Conservation (phyloP, 2,888 invertebrate species). For the Cryptus viduatorius region DNA sequence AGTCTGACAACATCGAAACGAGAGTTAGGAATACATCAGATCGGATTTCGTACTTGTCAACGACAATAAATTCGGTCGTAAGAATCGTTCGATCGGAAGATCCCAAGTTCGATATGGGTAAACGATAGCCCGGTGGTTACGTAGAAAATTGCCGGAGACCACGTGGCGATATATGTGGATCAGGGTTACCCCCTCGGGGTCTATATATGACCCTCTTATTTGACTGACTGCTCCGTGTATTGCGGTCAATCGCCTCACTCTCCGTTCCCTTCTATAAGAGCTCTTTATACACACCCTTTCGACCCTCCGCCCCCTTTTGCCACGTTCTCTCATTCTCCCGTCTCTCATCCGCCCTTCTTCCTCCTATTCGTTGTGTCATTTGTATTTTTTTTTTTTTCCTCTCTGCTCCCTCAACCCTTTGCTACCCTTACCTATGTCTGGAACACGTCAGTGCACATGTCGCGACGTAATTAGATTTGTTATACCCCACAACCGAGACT, state of each 20-base stretch:
- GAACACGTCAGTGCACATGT: constrained; percentile 75
- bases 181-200: constrained; percentile 82
- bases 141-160: constrained; percentile 72
- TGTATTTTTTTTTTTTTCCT: constrained; percentile 16
- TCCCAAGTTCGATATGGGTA: constrained; percentile 24
- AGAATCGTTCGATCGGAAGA: constrained; percentile 8
- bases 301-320: constrained; percentile 32
- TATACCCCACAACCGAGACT: constrained; percentile 15
- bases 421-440: constrained; percentile 72
- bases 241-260: constrained; percentile 81
- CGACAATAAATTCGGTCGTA: background rate
- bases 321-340: constrained; percentile 22
- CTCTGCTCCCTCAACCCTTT: constrained; percentile 37
- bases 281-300: constrained; percentile 41
- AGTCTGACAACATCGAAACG: background rate
- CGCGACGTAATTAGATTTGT: constrained; percentile 77
- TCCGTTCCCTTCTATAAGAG: constrained; percentile 38
- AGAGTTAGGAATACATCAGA: background rate
- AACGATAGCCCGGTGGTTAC: constrained; percentile 34
- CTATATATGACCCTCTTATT: constrained; percentile 85
- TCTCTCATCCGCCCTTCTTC: constrained; percentile 1
- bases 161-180: constrained; percentile 84
- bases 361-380: background rate
- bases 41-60: background rate
- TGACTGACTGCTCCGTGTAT: constrained; percentile 79